Base-by-base conservation (phyloP, 2,113 vertebrate species). In the Thalassarche chlororhynchos region DNA sequence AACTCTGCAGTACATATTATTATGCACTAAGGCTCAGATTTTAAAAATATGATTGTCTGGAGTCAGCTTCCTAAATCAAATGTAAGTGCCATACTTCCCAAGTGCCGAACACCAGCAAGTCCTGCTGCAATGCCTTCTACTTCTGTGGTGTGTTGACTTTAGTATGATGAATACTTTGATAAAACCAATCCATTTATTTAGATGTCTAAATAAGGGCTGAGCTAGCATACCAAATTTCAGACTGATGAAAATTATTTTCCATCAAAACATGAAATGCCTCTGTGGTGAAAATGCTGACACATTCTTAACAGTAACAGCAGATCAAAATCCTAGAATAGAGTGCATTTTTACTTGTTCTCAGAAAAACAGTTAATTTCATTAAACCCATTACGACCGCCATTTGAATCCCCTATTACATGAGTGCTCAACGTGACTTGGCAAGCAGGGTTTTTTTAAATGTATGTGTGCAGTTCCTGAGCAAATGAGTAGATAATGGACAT, bases 21-120 rank as follows among this genome's bases (percentile, higher is more conserved):
- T 78, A 87, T 40, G 42, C 64, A 44, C n/a, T 87, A 54, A 77
- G 51, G 11, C 51, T 84, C 34, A 24, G 20, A 20, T 87, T 68
- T 97, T 71, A 20, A 34, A 93, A 90, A 55, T 46, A 84, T 44
- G 6, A 38, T 51, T 74, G 60, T 46, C 71, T 60, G 52, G 47
- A 93, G 42, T 81, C 83, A 87, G n/a, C 24, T 92, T 84, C 68
- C n/a, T 94, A 92, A 93, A 90, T 89, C 38, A 84, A 88, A 79
- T 17, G 0, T 57, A 96, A 90, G 55, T 52, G 38, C 16, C 40
- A 17, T 69, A 86, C 89, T 93, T 92, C 44, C 72, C 86, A 42
- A 92, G 16, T 64, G 72, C 55, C 81, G 64, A 90, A 81, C 42
- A 84, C 58, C 58, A 80, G 13, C 31, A 84, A 87, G 68, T 84